phyloP scores from a whole-genome alignment of 1,140 invertebrate species.

The Plodia interpunctella region DNA sequence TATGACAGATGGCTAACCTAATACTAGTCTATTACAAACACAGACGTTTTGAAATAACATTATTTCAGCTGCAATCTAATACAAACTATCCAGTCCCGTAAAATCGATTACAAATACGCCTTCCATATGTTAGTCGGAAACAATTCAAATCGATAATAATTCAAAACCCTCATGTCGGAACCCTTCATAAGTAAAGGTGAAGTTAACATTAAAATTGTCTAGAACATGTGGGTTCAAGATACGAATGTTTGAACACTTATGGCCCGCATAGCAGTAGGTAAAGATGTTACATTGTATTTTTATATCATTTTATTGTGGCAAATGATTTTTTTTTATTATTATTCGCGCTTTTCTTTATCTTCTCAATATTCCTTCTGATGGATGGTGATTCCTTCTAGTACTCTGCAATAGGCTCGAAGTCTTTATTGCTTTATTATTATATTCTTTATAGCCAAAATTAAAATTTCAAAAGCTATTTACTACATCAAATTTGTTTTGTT shows the following conservation, averaged over 20 bases:
- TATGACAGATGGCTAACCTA: too few species aligned
- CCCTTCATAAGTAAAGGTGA: constrained; percentile 28
- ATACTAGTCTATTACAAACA: neutral
- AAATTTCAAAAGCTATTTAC: too few species aligned
- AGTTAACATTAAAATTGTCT: constrained; percentile 36
- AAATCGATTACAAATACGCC: constrained; percentile 34
- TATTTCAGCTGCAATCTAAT: neutral
- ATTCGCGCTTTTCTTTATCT: neutral
- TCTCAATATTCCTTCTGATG: too few species aligned
- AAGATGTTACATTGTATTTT: neutral
- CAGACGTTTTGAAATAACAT: neutral
- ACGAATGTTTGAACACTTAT: constrained; percentile 21
- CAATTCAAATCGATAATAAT: constrained; percentile 31
- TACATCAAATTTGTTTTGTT: too few species aligned
- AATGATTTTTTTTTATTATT: neutral
- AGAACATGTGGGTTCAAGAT: constrained; percentile 42
- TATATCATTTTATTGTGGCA: neutral
- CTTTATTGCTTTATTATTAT: too few species aligned
- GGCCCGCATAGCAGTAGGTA: constrained; percentile 28
- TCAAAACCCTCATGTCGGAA: constrained; percentile 45
- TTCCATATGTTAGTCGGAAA: constrained; percentile 33
- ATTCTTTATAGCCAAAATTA: too few species aligned
- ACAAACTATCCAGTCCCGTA: constrained; percentile 15
- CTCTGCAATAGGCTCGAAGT: too few species aligned
- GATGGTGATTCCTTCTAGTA: too few species aligned